Evolutionary conservation across 2,113 vertebrate species (phyloP).

Genomic region (Colossoma macropomum): DNA sequence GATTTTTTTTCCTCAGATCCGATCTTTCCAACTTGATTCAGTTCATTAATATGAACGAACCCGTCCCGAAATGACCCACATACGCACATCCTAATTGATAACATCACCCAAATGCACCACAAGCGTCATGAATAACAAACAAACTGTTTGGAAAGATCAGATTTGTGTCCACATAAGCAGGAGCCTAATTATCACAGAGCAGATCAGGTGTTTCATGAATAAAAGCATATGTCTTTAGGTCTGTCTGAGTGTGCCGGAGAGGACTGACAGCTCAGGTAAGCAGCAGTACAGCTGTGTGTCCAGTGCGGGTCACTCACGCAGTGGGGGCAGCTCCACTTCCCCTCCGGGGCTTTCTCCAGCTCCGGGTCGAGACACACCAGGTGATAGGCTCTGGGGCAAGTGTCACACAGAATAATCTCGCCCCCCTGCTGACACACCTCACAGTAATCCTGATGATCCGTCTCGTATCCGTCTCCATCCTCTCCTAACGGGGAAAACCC

Average conservation of each 20-base stretch:
- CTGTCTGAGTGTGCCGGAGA: too few species aligned
- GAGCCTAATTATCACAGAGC: too few species aligned
- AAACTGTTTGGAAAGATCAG: too few species aligned
- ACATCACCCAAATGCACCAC: too few species aligned
- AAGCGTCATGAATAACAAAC: too few species aligned
- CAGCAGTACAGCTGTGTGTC: neutral
- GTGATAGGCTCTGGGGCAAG: conserved; percentile 95
- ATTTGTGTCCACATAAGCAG: too few species aligned
- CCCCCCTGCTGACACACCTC: conserved; percentile 99
- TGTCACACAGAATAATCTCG: conserved; percentile 98
- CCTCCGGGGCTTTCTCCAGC: conserved; percentile 95
- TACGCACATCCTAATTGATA: too few species aligned
- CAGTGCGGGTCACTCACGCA: conserved; percentile 83
- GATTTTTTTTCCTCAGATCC: too few species aligned
- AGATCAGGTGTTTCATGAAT: too few species aligned
- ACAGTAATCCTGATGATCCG: conserved; percentile 98
- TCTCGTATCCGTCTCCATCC: conserved; percentile 96
- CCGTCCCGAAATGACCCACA: too few species aligned
- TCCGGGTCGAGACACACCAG: conserved; percentile 96
- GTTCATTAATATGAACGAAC: too few species aligned
- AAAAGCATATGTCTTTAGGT: neutral
- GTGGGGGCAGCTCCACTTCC: conserved; percentile 98
- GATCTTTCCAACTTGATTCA: too few species aligned
- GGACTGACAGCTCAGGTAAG: conserved; percentile 14
- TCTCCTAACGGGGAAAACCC: conserved; percentile 77